Conservation (phyloP, 2,797 vertebrate species). For the Microctenopoma lineatum region DNA sequence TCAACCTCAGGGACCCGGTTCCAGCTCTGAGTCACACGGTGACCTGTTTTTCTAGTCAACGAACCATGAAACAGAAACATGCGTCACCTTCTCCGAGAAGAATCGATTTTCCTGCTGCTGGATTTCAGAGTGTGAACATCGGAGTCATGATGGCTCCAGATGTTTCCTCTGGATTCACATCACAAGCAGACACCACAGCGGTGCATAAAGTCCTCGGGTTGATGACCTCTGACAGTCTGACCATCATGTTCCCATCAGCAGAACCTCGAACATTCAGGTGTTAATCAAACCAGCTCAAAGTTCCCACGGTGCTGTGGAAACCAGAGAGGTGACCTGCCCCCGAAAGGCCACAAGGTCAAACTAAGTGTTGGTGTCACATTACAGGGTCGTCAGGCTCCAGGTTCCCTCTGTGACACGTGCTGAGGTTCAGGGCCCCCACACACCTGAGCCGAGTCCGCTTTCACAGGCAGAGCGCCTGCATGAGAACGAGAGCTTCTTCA, state of each 20-base stretch:
- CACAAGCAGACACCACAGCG: neutral
- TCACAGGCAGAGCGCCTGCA: neutral
- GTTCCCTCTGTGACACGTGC: neutral
- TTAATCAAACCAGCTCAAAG: neutral
- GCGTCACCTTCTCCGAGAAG: constrained; percentile 1
- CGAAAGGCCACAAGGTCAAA: constrained; percentile 38
- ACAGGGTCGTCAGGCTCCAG: neutral
- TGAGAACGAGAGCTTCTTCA: neutral
- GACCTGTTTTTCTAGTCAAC: neutral
- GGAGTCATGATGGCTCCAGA: neutral
- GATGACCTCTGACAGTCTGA: neutral
- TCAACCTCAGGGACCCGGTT: too few species aligned
- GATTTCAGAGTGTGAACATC: too few species aligned
- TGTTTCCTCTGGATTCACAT: constrained; percentile 7
- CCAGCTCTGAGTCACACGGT: neutral
- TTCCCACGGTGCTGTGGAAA: constrained; percentile 11
- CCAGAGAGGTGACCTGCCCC: neutral
- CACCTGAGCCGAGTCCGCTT: neutral
- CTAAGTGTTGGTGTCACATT: constrained; percentile 49
- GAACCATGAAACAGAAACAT: neutral
- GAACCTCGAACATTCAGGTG: too few species aligned
- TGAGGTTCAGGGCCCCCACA: neutral
- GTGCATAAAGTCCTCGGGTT: neutral
- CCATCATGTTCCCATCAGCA: neutral
- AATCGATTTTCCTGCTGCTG: neutral